Evolutionary conservation across 1,140 invertebrate species (phyloP).

Genomic region (Danaus melanippus): DNA sequence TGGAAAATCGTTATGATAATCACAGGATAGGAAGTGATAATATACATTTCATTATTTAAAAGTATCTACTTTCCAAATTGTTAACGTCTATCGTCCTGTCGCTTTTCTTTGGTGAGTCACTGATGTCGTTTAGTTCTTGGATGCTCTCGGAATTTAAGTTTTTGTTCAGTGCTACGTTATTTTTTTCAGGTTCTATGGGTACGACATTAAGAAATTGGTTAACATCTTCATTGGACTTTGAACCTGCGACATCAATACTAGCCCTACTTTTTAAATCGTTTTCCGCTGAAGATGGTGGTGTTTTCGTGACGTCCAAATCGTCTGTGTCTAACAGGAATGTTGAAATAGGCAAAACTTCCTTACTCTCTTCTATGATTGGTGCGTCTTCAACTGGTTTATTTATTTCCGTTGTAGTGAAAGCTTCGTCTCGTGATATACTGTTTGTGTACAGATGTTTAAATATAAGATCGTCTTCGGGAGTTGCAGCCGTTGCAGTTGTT

Average conservation of each 20-base stretch:
- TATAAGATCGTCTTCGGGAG: conserved; percentile 22
- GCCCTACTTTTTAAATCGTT: conserved; percentile 14
- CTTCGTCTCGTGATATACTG: conserved; percentile 19
- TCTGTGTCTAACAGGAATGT: conserved; percentile 58
- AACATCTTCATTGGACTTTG: conserved; percentile 21
- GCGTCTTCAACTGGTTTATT: conserved; percentile 9
- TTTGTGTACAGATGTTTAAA: conserved; percentile 36
- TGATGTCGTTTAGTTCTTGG: conserved; percentile 56
- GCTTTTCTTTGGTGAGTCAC: conserved; percentile 62
- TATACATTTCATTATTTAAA: conserved; percentile 55
- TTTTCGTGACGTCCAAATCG: conserved; percentile 45
- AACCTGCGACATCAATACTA: conserved; percentile 17
- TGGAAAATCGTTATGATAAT: conserved; percentile 9
- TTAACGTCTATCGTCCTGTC: conserved; percentile 53
- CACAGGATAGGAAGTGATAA: conserved; percentile 36
- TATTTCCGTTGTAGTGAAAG: conserved; percentile 10
- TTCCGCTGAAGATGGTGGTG: conserved; percentile 14
- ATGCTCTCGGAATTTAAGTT: conserved; percentile 41
- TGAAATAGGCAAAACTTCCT: conserved; percentile 39
- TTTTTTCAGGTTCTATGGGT: conserved; percentile 37
- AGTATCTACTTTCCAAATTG: conserved; percentile 36
- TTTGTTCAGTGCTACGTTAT: conserved; percentile 32
- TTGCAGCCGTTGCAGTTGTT: conserved; percentile 8
- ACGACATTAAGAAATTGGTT: conserved; percentile 47
- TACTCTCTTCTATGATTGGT: conserved; percentile 7